Conservation (phyloP, 2,113 vertebrate species). For the Rhinoptilus africanus region DNA sequence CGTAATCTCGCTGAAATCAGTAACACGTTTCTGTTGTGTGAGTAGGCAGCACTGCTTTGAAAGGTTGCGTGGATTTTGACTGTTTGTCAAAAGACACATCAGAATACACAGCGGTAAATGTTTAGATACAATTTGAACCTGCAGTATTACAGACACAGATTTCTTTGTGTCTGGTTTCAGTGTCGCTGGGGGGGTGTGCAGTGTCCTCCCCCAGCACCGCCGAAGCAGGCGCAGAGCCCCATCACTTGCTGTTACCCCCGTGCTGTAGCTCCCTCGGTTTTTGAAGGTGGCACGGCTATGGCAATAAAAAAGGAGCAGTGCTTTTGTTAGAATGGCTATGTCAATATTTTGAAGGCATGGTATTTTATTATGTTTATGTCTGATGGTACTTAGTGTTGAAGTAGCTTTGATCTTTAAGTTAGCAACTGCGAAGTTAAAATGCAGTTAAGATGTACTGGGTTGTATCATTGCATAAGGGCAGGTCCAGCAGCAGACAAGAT, state of each 20-base stretch:
- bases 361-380: background rate
- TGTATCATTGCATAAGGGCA: background rate
- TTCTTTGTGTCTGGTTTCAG: background rate
- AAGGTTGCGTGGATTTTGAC: background rate
- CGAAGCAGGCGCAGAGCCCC: fast-evolving
- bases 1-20: background rate
- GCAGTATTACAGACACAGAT: background rate
- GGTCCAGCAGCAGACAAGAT: background rate
- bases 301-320: background rate
- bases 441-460: background rate
- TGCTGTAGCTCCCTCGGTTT: background rate
- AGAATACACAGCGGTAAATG: background rate
- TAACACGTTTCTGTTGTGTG: fast-evolving
- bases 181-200: background rate
- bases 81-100: background rate
- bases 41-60: background rate
- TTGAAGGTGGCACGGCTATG: background rate
- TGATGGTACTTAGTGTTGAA: background rate
- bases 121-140: background rate
- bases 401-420: background rate
- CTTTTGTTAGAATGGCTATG: background rate
- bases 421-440: background rate
- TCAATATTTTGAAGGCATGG: background rate
- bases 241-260: fast-evolving
- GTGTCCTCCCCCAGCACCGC: fast-evolving